Evolutionary conservation across 1,140 invertebrate genomes (phyloP), one percentile per base, ranked within the genome.

Genomic region (Lordiphosa mommai): DNA sequence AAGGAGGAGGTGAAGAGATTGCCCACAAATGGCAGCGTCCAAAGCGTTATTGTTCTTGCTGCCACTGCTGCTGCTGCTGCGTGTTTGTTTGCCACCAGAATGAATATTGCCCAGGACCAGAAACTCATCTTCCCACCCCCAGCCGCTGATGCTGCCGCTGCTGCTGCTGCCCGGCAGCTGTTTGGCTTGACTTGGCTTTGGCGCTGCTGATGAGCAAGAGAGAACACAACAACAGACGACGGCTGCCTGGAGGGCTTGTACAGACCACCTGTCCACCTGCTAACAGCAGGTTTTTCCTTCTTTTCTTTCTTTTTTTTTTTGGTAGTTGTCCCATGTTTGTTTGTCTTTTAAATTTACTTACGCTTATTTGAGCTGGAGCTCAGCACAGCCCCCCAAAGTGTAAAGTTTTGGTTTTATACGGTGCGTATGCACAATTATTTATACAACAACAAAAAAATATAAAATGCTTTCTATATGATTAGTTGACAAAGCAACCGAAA

Each of bases 281-380:
- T 29, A 34, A 27, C 44, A 47, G 68, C 68, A 74, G 66, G 59
- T 65, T 58, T 68, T 44, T 47, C 65, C 41, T 50, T 61, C 48
- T 43, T 14, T 32, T 56, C 30, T 32, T 23, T 44, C 23, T 33
- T 36, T 27, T 38, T 47, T 47, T 36, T 47, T 16, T 12, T 30
- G 23, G n/a, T 46, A 12, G 33, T 58, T 58, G 46, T 53, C 63
- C 44, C 44, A 53, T 76, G 72, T 61, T 80, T 84, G 76, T 84
- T 82, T 82, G 71, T 82, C 71, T 82, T 82, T 72, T 66, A 82
- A 82, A 82, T 82, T 82, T 82, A 82, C 76, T 84, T 84, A 76
- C 77, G 77, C 76, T 76, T 82, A 82, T 82, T 82, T 82, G 72
- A 73, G 61, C 72, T 76, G 72, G 23, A 48, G 64, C 43, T 38